Evolutionary conservation across 2,888 invertebrate genomes (phyloP).

Genomic region (Drosophila greeni): DNA sequence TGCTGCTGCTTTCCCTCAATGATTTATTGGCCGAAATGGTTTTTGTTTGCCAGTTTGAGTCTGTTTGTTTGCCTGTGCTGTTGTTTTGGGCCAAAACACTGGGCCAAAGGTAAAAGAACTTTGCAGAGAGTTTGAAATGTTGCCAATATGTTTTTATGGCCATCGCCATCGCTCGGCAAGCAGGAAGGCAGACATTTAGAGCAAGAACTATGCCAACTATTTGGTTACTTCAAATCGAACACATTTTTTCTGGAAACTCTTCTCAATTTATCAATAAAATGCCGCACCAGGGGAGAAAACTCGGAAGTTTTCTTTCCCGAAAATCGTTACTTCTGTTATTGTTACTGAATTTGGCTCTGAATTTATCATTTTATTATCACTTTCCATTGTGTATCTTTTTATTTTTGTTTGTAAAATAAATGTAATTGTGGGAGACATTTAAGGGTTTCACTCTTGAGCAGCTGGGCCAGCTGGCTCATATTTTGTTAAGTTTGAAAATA

Average conservation of each 20-base stretch:
- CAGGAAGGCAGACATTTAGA: slow-evolving; percentile 15
- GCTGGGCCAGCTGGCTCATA: not conserved
- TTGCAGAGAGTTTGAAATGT: slow-evolving; percentile 53
- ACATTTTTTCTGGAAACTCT: slow-evolving; percentile 3
- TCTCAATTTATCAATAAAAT: slow-evolving; percentile 23
- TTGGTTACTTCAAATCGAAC: slow-evolving; percentile 33
- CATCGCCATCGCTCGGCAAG: slow-evolving; percentile 16
- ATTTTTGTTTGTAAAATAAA: not conserved
- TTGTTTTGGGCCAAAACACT: slow-evolving; percentile 50
- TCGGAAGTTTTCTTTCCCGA: not conserved
- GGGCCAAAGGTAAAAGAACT: slow-evolving; percentile 74
- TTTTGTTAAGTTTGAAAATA: not conserved
- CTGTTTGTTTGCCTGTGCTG: slow-evolving; percentile 39
- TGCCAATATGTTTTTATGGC: slow-evolving; percentile 59
- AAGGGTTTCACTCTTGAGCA: not conserved
- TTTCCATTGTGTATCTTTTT: not conserved
- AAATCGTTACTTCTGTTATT: not conserved
- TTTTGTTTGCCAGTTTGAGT: slow-evolving; percentile 47
- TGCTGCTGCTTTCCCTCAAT: slow-evolving; percentile 29
- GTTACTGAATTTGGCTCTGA: not conserved
- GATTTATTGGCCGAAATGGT: slow-evolving; percentile 57
- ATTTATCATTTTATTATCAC: slow-evolving; percentile 1
- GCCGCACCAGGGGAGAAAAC: not conserved
- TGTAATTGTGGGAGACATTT: not conserved
- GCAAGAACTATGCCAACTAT: slow-evolving; percentile 50